Percentiles rank a stretch among this genome's conserved stretches.
phyloP scores from a whole-genome alignment of 2,888 invertebrate genomes.

The Luperina nickerlii region DNA sequence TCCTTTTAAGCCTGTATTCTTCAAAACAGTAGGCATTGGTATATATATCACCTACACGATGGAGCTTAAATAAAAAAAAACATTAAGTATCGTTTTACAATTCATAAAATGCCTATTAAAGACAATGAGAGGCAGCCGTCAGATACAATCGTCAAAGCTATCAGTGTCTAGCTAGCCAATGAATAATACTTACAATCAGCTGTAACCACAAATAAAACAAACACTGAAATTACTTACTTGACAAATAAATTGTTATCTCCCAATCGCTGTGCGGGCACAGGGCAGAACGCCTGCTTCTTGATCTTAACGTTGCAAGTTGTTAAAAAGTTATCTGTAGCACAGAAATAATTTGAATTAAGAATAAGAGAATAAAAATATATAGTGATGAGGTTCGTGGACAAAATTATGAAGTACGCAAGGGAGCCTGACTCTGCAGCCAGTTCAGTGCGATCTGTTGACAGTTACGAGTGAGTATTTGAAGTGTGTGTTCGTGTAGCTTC shows the following conservation, averaged over 20 bases:
- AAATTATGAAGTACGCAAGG: slow-evolving; percentile 59
- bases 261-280: slow-evolving; percentile 53
- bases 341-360: slow-evolving; percentile 18
- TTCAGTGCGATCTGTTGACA: slow-evolving; percentile 79
- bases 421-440: slow-evolving; percentile 77
- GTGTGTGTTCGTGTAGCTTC: background rate
- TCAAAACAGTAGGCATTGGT: background rate
- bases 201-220: slow-evolving; percentile 25
- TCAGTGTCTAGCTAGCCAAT: slow-evolving; percentile 25
- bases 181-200: slow-evolving; percentile 29
- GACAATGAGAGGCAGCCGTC: background rate
- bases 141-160: background rate
- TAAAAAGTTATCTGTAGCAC: slow-evolving; percentile 33
- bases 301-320: slow-evolving; percentile 12
- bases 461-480: slow-evolving; percentile 78
- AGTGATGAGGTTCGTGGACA: slow-evolving; percentile 58
- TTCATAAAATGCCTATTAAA: background rate
- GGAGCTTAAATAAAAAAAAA: background rate
- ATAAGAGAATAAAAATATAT: slow-evolving; percentile 1
- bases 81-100: background rate
- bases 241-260: slow-evolving; percentile 60
- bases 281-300: slow-evolving; percentile 48
- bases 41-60: background rate
- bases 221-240: slow-evolving; percentile 48
- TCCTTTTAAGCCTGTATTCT: no score